Base-by-base conservation (phyloP, 2,888 invertebrate genomes). In the Conops quadrifasciatus region DNA sequence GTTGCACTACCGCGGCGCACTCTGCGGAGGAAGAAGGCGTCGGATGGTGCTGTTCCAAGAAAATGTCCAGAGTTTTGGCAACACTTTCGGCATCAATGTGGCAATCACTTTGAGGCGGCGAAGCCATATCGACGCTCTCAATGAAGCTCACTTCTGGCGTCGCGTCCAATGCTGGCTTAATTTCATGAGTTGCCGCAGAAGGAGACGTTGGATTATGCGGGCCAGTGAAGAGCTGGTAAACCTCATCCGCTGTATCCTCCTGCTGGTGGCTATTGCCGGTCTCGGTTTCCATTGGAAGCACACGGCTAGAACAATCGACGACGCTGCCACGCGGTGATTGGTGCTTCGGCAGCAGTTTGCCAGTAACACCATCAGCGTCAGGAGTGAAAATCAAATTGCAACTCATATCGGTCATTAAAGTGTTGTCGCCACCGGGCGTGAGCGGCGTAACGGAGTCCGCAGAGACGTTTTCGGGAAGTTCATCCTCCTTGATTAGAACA, bases 401-500 rank as follows among this genome's bases (percentile, higher is more conserved):
- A 19, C 74, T 78, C 72, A 78, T 74, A 58, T 78, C 80, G 67
- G 77, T 78, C 78, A 79, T 79, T 63, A 78, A 73, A 9, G 72
- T 78, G 78, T 76, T 81, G 75, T 66, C 78, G 71, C 74, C 82
- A 76, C 73, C 80, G 62, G 81, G 83, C 65, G 80, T 82, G 75
- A 85, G 86, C 36, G 91, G 89, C 30, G 90, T 88, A 74, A 89
- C 83, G 16, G 85, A 80, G 60, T 84, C 84, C 63, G 84, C 72
- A 7, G 81, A 95, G 9, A 81, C 95, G 78, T 95, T 95, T 11
- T 95, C 92, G 1, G 96, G 95, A 71, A 97, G 85, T 82, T 97
- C 97, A 15, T 97, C 97, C 83, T 95, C 95, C 81, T 96, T 93
- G 59, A 97, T 96, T 16, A 97, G 89, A 77, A 97, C 96, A 83